Base-by-base conservation (phyloP, 2,888 invertebrate species). In the Teinopalpus imperialis region DNA sequence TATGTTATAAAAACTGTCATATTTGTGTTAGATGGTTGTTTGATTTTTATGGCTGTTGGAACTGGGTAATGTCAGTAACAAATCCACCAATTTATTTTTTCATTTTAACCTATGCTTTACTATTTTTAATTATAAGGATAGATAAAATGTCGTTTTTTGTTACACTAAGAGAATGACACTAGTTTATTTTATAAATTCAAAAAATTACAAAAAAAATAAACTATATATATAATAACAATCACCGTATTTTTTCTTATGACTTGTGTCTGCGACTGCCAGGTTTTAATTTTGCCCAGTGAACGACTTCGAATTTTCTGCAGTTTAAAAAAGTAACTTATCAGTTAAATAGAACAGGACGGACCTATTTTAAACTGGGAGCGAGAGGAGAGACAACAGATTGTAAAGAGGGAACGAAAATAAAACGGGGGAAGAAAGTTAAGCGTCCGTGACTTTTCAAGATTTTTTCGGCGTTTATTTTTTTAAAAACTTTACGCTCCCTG, bases 371-470 rank as follows among this genome's bases (percentile, higher is more conserved):
- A 48, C 58, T 54, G 59, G 53, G 48, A 51, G 64, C 58, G 51
- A 50, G 61, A 66, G 60, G 67, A 55, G 70, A 56, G 72, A 72
- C 66, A 69, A 54, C 59, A 53, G 59, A 67, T 61, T 69, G 74
- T 68, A 71, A 69, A 72, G 76, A 74, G 83, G 85, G 87, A 85
- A 83, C 74, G 73, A 85, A 80, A 87, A 87, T 88, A 87, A 87
- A 87, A 86, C 82, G 75, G 87, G 87, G 87, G 88, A 85, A 80
- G 78, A 85, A 87, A 89, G 88, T 88, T 89, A 89, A 89, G 87
- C 88, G 85, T 82, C 89, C 88, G 88, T 89, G 89, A 89, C 89
- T 88, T 88, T 87, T 83, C 80, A 87, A 87, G 85, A 82, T 85
- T 87, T 86, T 81, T 86, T 82, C 69, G 74, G 69, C 78, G 79